A percentile compares a stretch with the other conserved stretches of the same genome.
Conservation (phyloP, 2,113 vertebrate species). For the Hiodon alosoides region DNA sequence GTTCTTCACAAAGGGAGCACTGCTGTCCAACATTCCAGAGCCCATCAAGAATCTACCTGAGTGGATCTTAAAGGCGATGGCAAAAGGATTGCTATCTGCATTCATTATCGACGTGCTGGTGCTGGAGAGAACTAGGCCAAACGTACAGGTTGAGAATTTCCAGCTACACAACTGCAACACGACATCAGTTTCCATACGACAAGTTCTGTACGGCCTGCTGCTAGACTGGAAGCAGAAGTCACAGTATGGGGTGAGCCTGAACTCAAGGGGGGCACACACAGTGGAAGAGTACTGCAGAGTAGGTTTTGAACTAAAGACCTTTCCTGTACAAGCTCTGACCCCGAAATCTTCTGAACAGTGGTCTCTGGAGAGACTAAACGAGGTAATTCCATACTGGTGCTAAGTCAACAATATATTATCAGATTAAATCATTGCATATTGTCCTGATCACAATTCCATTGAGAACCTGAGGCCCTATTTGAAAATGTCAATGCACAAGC, state of each 20-base stretch:
- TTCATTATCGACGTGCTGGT: constrained; percentile 62
- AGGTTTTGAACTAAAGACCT: constrained; percentile 47
- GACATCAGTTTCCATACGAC: constrained; percentile 63
- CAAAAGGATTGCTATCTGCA: constrained; percentile 51
- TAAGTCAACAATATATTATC: too few species aligned
- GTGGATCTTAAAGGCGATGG: constrained; percentile 61
- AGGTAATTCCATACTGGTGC: constrained; percentile 53
- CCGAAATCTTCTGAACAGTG: constrained; percentile 31
- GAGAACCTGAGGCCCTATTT: background rate
- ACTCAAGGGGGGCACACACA: background rate
- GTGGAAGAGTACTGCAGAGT: constrained; percentile 68
- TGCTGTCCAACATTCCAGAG: constrained; percentile 34
- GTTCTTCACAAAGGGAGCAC: constrained; percentile 58
- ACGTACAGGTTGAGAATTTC: constrained; percentile 62
- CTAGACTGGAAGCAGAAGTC: constrained; percentile 29
- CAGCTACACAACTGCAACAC: constrained; percentile 50
- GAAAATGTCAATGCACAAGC: background rate
- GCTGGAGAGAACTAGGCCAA: constrained; percentile 48
- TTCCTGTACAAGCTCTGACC: constrained; percentile 44
- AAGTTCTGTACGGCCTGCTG: constrained; percentile 71
- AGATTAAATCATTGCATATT: background rate
- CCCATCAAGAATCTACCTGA: constrained; percentile 46
- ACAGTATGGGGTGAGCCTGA: background rate
- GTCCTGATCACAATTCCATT: too few species aligned
- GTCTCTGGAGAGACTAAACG: constrained; percentile 51